Conservation (phyloP, 2,113 vertebrate genomes). For the Mesocricetus auratus region DNA sequence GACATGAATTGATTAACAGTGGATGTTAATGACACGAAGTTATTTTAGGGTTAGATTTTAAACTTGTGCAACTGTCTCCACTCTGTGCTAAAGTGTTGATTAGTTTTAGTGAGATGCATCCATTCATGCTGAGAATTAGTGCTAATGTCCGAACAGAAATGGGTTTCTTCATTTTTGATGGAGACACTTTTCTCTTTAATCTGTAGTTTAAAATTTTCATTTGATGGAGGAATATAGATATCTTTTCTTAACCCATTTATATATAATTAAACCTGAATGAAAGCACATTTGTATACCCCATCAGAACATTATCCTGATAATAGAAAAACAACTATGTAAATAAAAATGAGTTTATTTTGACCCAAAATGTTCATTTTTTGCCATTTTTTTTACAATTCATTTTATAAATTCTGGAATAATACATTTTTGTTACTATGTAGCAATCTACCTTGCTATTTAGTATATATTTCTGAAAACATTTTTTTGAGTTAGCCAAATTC, state of each 20-base stretch:
- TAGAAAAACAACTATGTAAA: not conserved
- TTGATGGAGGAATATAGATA: not conserved
- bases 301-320: constrained; percentile 8
- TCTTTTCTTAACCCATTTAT: not conserved
- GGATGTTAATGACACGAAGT: not conserved
- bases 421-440: not conserved
- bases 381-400: not conserved
- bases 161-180: constrained; percentile 16
- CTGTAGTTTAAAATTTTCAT: constrained; percentile 31
- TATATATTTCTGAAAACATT: not conserved
- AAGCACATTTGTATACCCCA: not conserved
- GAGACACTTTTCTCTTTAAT: constrained; percentile 11
- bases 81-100: not conserved
- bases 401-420: constrained; percentile 28
- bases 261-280: not conserved
- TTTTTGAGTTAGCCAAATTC: constrained; percentile 5
- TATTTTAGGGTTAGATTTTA: constrained; percentile 23
- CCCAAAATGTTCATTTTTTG: not conserved
- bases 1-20: constrained; percentile 30
- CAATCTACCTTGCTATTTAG: not conserved
- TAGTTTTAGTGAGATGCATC: not conserved
- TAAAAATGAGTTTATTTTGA: not conserved
- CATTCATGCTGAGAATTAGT: not conserved
- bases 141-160: not conserved
- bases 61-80: not conserved